Percentiles rank a stretch among this genome's conserved stretches.
These are phyloP conservation scores for Megaleporinus macrocephalus DNA, from an alignment of 2,113 vertebrate species.

Conservation along the genomic window DNA sequence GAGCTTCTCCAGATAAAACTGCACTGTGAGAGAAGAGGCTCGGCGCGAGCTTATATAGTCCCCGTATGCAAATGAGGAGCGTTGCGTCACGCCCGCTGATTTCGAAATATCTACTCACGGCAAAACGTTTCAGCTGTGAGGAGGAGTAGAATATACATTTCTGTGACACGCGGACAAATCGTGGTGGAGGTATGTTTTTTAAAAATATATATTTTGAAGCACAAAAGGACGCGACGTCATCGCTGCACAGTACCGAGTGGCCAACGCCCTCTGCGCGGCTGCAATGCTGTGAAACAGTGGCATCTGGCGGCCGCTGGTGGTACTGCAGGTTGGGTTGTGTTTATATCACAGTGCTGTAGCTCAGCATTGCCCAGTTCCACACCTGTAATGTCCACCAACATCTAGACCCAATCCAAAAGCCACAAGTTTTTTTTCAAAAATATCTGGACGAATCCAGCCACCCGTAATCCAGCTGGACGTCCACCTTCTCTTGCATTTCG, in stretches of 20 bases:
- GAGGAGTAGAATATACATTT: too few species aligned
- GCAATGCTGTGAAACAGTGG: not conserved
- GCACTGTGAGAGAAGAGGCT: not conserved
- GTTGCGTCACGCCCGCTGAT: not conserved
- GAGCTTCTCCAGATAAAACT: not conserved
- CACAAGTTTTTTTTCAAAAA: too few species aligned
- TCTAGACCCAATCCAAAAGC: too few species aligned
- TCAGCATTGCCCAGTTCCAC: too few species aligned
- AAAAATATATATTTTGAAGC: not conserved
- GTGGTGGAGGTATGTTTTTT: too few species aligned
- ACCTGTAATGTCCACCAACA: too few species aligned
- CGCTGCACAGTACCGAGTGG: not conserved
- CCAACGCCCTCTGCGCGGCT: not conserved
- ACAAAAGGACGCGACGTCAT: not conserved
- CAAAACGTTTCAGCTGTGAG: not conserved
- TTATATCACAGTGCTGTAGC: too few species aligned
- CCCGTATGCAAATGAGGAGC: not conserved
- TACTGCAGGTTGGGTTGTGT: not conserved
- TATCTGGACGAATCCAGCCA: too few species aligned
- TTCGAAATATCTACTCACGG: not conserved
- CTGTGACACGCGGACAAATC: too few species aligned
- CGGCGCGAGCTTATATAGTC: not conserved
- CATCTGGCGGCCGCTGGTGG: constrained; percentile 1
- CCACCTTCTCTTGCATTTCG: too few species aligned
- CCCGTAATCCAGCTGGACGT: too few species aligned